Evolutionary conservation across 2,888 invertebrate species (phyloP).

Genomic region (Chromoteleia sp.): DNA sequence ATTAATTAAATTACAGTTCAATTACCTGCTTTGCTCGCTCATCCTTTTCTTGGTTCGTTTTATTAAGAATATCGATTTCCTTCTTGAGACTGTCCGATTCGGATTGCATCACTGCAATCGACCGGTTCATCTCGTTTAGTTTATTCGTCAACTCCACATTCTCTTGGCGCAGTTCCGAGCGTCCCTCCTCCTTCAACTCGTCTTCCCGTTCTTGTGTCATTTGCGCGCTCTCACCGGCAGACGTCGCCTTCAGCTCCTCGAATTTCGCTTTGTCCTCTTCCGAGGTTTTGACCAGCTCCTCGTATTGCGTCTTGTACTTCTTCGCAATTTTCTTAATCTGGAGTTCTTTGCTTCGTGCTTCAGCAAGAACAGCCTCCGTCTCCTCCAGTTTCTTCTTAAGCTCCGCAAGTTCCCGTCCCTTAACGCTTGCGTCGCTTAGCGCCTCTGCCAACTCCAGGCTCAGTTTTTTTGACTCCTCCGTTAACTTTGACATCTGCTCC

Average conservation of each 20-base stretch:
- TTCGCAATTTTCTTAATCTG: slow-evolving; percentile 95
- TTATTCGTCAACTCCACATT: slow-evolving; percentile 78
- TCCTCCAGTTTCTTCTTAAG: slow-evolving; percentile 88
- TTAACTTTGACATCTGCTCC: slow-evolving; percentile 78
- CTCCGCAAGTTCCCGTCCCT: slow-evolving; percentile 87
- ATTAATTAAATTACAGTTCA: not conserved
- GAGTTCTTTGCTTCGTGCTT: slow-evolving; percentile 89
- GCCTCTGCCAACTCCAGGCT: slow-evolving; percentile 88
- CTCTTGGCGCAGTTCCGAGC: slow-evolving; percentile 83
- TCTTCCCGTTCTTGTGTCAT: slow-evolving; percentile 83
- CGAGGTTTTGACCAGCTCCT: slow-evolving; percentile 89
- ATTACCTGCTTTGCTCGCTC: slow-evolving; percentile 87
- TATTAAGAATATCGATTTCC: slow-evolving; percentile 88
- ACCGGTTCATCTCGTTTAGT: slow-evolving; percentile 82
- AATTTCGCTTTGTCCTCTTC: slow-evolving; percentile 88
- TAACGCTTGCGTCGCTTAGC: slow-evolving; percentile 86
- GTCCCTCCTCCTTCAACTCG: slow-evolving; percentile 85
- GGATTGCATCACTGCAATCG: slow-evolving; percentile 85
- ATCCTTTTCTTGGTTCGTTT: slow-evolving; percentile 87
- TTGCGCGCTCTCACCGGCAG: slow-evolving; percentile 81
- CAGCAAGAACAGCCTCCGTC: slow-evolving; percentile 89
- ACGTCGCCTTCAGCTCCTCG: slow-evolving; percentile 85
- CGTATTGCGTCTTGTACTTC: slow-evolving; percentile 95
- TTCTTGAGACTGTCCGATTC: slow-evolving; percentile 89
- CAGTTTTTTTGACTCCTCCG: slow-evolving; percentile 89